Evolutionary conservation across 2,113 vertebrate species (phyloP), one percentile per base, ranked within the genome.

Genomic region (Silurus glanis): DNA sequence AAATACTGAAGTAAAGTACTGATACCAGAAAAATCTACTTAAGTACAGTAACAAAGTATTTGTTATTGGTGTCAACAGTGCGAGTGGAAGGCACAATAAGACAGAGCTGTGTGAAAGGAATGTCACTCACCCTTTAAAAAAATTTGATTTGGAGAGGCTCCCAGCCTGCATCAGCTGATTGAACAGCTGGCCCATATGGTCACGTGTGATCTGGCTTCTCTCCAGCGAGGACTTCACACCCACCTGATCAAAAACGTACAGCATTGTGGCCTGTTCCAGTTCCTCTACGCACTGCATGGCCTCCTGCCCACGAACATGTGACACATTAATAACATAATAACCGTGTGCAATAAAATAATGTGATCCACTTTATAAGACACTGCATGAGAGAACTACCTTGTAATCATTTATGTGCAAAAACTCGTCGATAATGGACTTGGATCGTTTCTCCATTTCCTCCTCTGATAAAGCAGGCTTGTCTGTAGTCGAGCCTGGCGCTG

Each of bases 341-440:
- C 19, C 2, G 61, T 7, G 28, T 45, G 28, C 47, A 23, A 47
- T 37, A 37, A 76, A 37, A 37, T 0, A 45, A 58, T 0, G 6
- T 23, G 9, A 80, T 59, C 9, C 10, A 56, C 0, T 6, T 58
- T 47, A 37, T 55, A 58, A 58, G 21, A 53, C 23, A 59, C 9
- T 58, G 17, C 10, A 0, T 37, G 47, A 58, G 9, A 45, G 23
- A 37, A 53, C 14, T 25, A 97, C 98, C 97, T 98, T 99, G 90
- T 96, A 97, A 94, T 99, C 98, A 53, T 97, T 98, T 92, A 99
- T 98, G 94, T 99, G 98, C 89, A 99, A 95, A 93, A 99, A 99
- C 92, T 99, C 98, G 81, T 99, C 98, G 89, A 99, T 97, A 89
- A 99, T 99, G 85, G 98, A 95, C 93, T 95, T 97, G 88, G 95